Conservation (phyloP, 2,888 invertebrate genomes). For the Panzeria rudis region DNA sequence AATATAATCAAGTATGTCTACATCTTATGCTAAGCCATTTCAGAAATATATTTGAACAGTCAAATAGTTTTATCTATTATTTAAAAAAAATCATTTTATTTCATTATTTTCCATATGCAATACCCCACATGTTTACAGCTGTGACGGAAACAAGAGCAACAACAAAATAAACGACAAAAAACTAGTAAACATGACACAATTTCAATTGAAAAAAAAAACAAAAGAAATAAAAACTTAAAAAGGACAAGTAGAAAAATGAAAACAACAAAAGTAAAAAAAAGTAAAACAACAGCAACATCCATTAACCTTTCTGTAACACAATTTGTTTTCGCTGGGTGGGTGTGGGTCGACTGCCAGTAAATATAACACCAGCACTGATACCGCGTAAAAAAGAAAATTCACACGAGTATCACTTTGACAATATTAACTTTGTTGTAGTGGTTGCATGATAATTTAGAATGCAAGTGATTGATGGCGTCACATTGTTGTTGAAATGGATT, state of each 20-base stretch:
- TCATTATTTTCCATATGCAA: too few relatives aligned
- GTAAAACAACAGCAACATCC: slow-evolving; percentile 46
- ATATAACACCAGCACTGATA: neutral
- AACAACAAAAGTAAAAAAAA: slow-evolving; percentile 6
- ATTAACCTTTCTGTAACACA: slow-evolving; percentile 52
- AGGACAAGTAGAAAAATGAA: neutral
- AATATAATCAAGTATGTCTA: too few relatives aligned
- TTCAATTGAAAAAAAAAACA: slow-evolving; percentile 26
- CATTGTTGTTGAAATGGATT: slow-evolving; percentile 63
- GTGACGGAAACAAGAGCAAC: slow-evolving; percentile 6
- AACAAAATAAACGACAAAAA: slow-evolving; percentile 20
- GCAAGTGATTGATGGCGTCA: slow-evolving; percentile 65
- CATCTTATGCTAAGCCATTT: too few relatives aligned
- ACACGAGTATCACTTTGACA: slow-evolving; percentile 62
- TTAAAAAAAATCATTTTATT: too few relatives aligned
- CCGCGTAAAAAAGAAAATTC: slow-evolving; percentile 22
- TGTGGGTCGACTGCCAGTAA: neutral
- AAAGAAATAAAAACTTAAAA: slow-evolving; percentile 6
- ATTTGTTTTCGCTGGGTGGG: slow-evolving; percentile 45
- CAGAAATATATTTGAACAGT: too few relatives aligned
- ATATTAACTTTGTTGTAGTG: slow-evolving; percentile 42
- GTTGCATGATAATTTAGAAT: slow-evolving; percentile 19
- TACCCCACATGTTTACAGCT: slow-evolving; percentile 21
- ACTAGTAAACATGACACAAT: slow-evolving; percentile 59
- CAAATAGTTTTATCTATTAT: too few relatives aligned